phyloP scores from a whole-genome alignment of 2,888 invertebrate species.

The Rhynchonema sp. region DNA sequence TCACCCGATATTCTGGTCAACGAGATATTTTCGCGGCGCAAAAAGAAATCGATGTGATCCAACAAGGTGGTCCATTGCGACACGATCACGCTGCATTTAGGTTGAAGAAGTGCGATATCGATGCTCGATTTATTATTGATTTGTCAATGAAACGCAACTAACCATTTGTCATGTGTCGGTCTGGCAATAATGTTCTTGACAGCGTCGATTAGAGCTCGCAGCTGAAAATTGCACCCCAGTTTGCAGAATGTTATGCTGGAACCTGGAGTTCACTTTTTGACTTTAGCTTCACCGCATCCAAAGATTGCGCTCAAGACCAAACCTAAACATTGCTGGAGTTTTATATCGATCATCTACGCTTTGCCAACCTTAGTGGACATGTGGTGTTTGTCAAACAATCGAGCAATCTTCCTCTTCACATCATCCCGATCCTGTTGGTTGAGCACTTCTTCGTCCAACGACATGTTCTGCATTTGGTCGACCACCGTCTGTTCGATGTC shows the following conservation, averaged over 20 bases:
- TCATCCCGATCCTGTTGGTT: background rate
- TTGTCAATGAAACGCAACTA: background rate
- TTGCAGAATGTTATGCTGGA: too few relatives aligned
- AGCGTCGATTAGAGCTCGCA: background rate
- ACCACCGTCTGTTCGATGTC: background rate
- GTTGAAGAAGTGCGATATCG: too few relatives aligned
- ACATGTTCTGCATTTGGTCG: background rate
- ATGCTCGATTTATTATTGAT: too few relatives aligned
- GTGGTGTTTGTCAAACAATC: background rate
- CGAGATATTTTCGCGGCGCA: constrained; percentile 28
- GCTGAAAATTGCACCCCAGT: too few relatives aligned
- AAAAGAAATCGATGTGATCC: constrained; percentile 46
- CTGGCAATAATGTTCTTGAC: background rate
- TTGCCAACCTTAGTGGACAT: background rate
- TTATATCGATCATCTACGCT: too few relatives aligned
- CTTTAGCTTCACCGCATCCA: too few relatives aligned
- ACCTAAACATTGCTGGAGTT: too few relatives aligned
- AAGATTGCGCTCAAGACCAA: too few relatives aligned
- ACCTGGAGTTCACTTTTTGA: too few relatives aligned
- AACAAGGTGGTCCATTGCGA: constrained; percentile 80
- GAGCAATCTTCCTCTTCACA: background rate
- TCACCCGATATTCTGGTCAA: constrained; percentile 53
- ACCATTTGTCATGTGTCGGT: background rate
- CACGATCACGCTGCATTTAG: constrained; percentile 42
- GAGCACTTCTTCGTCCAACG: background rate